Conservation (phyloP, 2,888 invertebrate species). For the Pyrrhia umbra region DNA sequence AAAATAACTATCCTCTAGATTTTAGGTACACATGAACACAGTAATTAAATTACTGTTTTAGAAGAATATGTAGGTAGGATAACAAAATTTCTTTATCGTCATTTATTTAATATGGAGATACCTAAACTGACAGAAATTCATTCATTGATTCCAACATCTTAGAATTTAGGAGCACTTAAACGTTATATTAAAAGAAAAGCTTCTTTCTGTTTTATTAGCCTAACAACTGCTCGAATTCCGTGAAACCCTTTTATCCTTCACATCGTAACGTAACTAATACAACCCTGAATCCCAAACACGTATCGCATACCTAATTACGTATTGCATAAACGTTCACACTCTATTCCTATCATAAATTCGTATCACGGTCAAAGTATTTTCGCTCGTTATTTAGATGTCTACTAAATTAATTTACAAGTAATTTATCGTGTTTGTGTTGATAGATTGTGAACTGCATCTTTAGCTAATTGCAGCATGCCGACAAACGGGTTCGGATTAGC, state of each 20-base stretch:
- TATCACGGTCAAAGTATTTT: constrained; percentile 64
- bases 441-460: constrained; percentile 20
- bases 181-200: neutral
- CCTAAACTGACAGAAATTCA: neutral
- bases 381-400: constrained; percentile 50
- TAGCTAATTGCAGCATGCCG: constrained; percentile 8
- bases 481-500: constrained; percentile 3
- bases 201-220: neutral
- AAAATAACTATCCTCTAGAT: neutral
- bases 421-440: constrained; percentile 25
- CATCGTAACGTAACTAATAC: constrained; percentile 37
- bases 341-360: constrained; percentile 61
- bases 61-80: no score
- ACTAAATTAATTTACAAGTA: constrained; percentile 51
- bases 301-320: constrained; percentile 65
- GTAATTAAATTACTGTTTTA: neutral
- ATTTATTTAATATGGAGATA: no score
- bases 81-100: no score
- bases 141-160: neutral
- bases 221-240: constrained; percentile 2
- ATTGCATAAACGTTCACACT: constrained; percentile 58
- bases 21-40: neutral
- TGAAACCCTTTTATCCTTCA: constrained; percentile 24
- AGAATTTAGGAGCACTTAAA: neutral
- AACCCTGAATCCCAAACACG: constrained; percentile 64